Conservation (phyloP, 2,113 vertebrate genomes). For the Neotragus moschatus region DNA sequence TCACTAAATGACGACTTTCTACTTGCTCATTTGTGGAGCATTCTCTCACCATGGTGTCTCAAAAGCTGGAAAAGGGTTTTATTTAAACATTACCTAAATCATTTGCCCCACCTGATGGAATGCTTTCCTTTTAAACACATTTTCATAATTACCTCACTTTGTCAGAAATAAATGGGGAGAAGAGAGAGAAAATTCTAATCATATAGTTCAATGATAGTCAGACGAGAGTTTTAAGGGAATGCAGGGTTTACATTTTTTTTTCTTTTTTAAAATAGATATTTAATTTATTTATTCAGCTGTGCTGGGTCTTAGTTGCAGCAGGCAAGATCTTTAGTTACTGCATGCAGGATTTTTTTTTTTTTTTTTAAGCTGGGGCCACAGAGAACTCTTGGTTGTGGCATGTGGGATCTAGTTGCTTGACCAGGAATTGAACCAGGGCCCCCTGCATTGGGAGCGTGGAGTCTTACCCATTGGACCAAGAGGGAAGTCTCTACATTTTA, state of each 20-base stretch:
- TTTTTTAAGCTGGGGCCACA: neutral
- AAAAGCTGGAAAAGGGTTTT: slow-evolving; percentile 58
- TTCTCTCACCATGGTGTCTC: slow-evolving; percentile 51
- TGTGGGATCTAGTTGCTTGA: neutral
- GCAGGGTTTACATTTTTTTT: neutral
- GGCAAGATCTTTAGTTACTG: neutral
- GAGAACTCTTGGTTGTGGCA: neutral
- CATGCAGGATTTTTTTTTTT: neutral
- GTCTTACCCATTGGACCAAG: neutral
- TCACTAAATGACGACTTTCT: slow-evolving; percentile 75
- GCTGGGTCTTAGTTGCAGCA: neutral
- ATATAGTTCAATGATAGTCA: neutral
- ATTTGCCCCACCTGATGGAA: slow-evolving; percentile 66
- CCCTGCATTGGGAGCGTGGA: neutral
- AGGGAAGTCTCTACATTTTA: neutral
- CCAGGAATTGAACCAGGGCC: neutral
- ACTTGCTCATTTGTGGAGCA: slow-evolving; percentile 52
- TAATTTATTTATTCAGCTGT: neutral
- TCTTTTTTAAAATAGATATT: neutral
- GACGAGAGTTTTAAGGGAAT: slow-evolving; percentile 49
- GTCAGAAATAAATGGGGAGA: slow-evolving; percentile 57
- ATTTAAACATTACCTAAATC: slow-evolving; percentile 67
- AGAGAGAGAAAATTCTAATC: neutral
- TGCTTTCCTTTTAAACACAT: slow-evolving; percentile 75
- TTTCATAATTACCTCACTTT: slow-evolving; percentile 78